These are phyloP conservation scores for Sterna hirundo DNA, from an alignment of 2,113 vertebrate species.

Conservation along the genomic window DNA sequence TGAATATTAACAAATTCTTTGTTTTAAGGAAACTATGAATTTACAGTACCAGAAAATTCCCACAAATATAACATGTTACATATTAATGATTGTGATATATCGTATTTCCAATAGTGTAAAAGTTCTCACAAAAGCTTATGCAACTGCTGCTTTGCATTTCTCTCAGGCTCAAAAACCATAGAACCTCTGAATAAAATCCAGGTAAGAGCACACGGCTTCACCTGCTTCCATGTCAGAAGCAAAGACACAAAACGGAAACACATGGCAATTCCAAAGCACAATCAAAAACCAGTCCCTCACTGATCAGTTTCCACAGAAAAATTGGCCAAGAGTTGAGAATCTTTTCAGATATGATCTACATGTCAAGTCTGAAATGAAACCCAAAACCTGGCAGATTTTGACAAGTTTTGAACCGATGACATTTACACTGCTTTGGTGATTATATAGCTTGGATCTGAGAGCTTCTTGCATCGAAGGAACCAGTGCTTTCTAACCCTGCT, in stretches of 20 bases:
- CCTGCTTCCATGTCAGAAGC: neutral
- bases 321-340: neutral
- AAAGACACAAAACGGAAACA: neutral
- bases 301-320: neutral
- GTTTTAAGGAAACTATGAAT: neutral
- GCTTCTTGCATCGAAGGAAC: neutral
- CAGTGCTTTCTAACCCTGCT: neutral
- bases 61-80: rapidly evolving
- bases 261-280: neutral
- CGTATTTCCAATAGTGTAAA: neutral
- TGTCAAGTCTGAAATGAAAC: neutral
- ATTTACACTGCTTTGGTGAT: neutral
- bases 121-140: neutral
- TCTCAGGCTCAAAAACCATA: neutral
- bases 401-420: neutral
- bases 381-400: neutral
- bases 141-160: neutral
- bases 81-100: neutral
- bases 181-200: neutral
- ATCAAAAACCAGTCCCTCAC: neutral
- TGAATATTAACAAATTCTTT: neutral
- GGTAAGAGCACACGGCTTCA: neutral
- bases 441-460: neutral
- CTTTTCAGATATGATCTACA: neutral
- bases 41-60: neutral